Conservation (phyloP, 2,888 invertebrate genomes). For the Sarcophaga caerulescens region DNA sequence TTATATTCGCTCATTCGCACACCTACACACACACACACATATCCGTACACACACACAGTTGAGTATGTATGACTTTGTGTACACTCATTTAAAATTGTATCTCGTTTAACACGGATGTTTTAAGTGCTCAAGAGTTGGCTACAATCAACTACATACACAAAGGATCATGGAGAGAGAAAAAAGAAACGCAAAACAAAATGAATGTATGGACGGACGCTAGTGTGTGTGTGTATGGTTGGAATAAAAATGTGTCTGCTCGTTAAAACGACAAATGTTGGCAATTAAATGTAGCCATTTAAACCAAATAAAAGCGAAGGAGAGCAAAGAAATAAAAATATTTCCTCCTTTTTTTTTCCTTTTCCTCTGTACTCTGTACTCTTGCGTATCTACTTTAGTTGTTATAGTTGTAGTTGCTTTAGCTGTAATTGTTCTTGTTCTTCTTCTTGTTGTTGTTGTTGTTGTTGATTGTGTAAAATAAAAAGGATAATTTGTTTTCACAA, state of each 20-base stretch:
- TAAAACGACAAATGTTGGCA: slow-evolving; percentile 68
- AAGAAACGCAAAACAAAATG: not conserved
- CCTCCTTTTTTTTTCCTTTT: not conserved
- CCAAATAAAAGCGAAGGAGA: not conserved
- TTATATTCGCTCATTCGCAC: slow-evolving; percentile 29
- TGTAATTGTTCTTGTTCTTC: slow-evolving; percentile 23
- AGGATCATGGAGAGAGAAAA: not conserved
- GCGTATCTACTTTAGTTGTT: not conserved
- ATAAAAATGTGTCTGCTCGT: slow-evolving; percentile 58
- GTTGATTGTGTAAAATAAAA: slow-evolving; percentile 43
- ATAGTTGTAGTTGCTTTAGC: not conserved
- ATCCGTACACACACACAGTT: not conserved
- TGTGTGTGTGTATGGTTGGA: not conserved
- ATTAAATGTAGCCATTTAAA: slow-evolving; percentile 63
- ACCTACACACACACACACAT: slow-evolving; percentile 1
- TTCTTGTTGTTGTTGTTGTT: slow-evolving; percentile 5
- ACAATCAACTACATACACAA: slow-evolving; percentile 47
- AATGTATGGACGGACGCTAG: not conserved
- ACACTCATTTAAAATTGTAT: slow-evolving; percentile 36
- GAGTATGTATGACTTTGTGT: not conserved
- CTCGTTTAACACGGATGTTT: slow-evolving; percentile 67
- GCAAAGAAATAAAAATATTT: slow-evolving; percentile 50
- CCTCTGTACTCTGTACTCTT: not conserved
- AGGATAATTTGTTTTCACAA: slow-evolving; percentile 64
- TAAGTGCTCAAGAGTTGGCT: slow-evolving; percentile 62